A percentile compares a stretch with the other conserved stretches of the same genome.
Conservation (phyloP, 2,888 invertebrate genomes). For the Cephus rjabovi region DNA sequence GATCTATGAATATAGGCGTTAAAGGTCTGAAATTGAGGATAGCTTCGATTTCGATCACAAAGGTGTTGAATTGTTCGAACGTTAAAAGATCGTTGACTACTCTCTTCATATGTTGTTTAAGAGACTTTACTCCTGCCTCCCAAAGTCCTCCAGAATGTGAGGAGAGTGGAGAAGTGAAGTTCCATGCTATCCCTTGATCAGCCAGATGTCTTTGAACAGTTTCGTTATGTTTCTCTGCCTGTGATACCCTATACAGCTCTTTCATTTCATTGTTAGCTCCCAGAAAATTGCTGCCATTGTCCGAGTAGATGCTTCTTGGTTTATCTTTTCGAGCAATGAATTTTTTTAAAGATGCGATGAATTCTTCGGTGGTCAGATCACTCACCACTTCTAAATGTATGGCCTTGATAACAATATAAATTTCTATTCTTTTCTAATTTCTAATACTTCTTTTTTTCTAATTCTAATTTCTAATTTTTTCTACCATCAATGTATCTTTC, state of each 20-base stretch:
- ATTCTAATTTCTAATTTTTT: no score
- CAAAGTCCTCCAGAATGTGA: slow-evolving; percentile 39
- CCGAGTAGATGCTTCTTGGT: neutral
- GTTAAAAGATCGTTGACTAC: slow-evolving; percentile 30
- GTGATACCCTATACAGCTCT: neutral
- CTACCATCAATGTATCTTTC: neutral
- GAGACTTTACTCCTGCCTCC: slow-evolving; percentile 40
- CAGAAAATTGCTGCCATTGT: slow-evolving; percentile 5
- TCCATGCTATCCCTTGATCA: slow-evolving; percentile 18
- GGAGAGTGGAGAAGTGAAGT: slow-evolving; percentile 34
- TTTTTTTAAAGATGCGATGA: no score
- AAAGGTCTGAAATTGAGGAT: slow-evolving; percentile 27
- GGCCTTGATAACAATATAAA: no score
- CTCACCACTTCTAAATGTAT: no score
- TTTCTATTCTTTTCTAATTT: no score
- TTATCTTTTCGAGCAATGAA: no score
- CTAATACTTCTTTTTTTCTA: no score
- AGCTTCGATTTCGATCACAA: slow-evolving; percentile 27
- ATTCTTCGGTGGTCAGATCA: no score
- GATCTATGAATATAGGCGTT: slow-evolving; percentile 19
- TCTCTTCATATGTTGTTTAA: slow-evolving; percentile 41
- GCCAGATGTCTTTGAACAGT: no score
- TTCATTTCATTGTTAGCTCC: slow-evolving; percentile 7
- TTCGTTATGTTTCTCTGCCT: neutral
- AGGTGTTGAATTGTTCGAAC: slow-evolving; percentile 35